phyloP scores from a whole-genome alignment of 1,140 invertebrate genomes.

The Neodiprion lecontei region DNA sequence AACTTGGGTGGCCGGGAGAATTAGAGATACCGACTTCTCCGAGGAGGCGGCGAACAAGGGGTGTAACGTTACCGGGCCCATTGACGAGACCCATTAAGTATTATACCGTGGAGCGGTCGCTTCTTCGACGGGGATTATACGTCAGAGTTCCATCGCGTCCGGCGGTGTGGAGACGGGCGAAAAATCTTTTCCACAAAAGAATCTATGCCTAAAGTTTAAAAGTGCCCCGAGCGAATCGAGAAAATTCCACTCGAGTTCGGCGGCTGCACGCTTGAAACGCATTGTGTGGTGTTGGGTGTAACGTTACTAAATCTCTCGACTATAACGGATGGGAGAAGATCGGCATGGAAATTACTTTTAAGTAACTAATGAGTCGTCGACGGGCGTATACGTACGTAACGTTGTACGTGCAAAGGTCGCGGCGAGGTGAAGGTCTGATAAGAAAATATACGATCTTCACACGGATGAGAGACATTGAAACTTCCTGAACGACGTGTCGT shows the following conservation, averaged over 20 bases:
- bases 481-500: not conserved
- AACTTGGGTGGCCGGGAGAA: not conserved
- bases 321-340: too few relatives aligned
- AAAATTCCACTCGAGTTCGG: too few relatives aligned
- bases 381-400: not conserved
- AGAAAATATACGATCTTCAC: not conserved
- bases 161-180: not conserved
- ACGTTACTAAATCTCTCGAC: not conserved
- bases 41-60: not conserved
- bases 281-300: not conserved
- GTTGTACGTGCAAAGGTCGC: not conserved
- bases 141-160: not conserved
- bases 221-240: not conserved
- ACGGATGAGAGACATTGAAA: too few relatives aligned
- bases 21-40: not conserved
- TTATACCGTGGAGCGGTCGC: too few relatives aligned
- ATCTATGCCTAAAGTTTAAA: not conserved
- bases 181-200: not conserved
- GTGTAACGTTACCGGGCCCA: not conserved
- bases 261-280: too few relatives aligned
- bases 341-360: not conserved
- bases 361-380: not conserved
- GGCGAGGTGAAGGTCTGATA: not conserved
- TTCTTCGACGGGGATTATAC: not conserved
- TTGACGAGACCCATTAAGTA: not conserved